Percentiles rank a stretch among this genome's conserved stretches.
Conservation (phyloP, 2,888 invertebrate species). For the Seira ritae region DNA sequence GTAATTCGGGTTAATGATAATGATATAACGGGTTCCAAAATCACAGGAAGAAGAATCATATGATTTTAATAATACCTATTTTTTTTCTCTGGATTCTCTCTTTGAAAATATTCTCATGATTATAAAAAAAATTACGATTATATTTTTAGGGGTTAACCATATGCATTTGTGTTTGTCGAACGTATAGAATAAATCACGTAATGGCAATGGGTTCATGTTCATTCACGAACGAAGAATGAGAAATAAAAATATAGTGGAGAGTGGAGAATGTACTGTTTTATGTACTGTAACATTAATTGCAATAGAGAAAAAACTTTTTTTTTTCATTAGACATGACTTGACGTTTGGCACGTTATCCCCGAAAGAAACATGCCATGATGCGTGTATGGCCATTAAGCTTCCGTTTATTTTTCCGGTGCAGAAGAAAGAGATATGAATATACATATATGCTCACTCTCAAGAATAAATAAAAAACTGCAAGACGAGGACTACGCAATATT, state of each 20-base stretch:
- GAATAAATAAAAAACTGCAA: not conserved
- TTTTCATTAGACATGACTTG: not conserved
- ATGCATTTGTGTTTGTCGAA: constrained; percentile 21
- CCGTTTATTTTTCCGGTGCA: not conserved
- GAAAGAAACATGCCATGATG: constrained; percentile 11
- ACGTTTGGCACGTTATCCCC: not conserved
- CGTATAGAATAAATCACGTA: not conserved
- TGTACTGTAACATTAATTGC: constrained; percentile 19
- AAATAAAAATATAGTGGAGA: no score
- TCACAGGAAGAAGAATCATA: not conserved
- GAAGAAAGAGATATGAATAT: no score
- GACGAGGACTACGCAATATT: not conserved
- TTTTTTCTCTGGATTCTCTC: constrained; percentile 11
- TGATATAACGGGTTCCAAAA: constrained; percentile 6
- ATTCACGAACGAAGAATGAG: not conserved
- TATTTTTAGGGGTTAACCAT: constrained; percentile 11
- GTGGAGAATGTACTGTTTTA: not conserved
- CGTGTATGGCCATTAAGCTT: constrained; percentile 15
- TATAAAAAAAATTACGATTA: no score
- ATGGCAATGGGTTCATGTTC: no score
- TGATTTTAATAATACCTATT: not conserved
- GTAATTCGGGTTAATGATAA: constrained; percentile 37
- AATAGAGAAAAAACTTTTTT: no score
- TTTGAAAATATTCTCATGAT: not conserved
- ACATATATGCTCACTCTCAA: not conserved